These are phyloP conservation scores for Ypsolopha scabrella DNA, from an alignment of 2,888 invertebrate genomes.

Conservation along the genomic window DNA sequence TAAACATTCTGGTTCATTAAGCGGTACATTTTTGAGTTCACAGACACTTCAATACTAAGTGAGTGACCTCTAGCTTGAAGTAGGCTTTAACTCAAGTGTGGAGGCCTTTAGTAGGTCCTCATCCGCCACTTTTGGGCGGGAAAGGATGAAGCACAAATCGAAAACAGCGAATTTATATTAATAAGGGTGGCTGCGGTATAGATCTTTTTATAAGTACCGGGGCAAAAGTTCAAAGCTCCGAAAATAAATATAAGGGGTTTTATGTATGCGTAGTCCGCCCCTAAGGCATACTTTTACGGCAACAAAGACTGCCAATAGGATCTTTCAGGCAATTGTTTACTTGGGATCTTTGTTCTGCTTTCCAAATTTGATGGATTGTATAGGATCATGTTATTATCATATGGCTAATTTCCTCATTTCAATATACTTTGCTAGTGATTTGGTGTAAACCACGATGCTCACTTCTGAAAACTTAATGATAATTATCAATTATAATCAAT, in stretches of 20 bases:
- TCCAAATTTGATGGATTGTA: background rate
- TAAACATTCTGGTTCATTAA: too few relatives aligned
- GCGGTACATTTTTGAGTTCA: too few relatives aligned
- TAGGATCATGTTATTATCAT: background rate
- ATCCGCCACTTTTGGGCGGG: too few relatives aligned
- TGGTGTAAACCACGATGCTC: too few relatives aligned
- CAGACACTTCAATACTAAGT: too few relatives aligned
- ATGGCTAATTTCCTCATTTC: too few relatives aligned
- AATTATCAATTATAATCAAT: too few relatives aligned
- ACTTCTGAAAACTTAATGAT: too few relatives aligned
- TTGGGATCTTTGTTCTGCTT: background rate
- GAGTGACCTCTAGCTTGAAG: too few relatives aligned
- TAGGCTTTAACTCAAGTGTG: too few relatives aligned
- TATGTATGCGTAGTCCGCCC: background rate
- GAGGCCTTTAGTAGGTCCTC: too few relatives aligned
- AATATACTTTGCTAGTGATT: too few relatives aligned
- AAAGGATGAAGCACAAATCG: slow-evolving; percentile 15
- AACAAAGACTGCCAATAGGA: slow-evolving; percentile 1
- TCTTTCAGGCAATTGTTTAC: background rate
- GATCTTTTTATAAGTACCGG: slow-evolving; percentile 16
- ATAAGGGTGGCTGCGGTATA: slow-evolving; percentile 15
- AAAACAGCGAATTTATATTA: slow-evolving; percentile 28
- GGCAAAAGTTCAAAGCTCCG: slow-evolving; percentile 9
- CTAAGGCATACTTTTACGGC: background rate
- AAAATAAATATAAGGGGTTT: slow-evolving; percentile 10